These are phyloP conservation scores for Sinodicranocentrus sp. DNA, from an alignment of 2,888 invertebrate species.

Conservation along the genomic window DNA sequence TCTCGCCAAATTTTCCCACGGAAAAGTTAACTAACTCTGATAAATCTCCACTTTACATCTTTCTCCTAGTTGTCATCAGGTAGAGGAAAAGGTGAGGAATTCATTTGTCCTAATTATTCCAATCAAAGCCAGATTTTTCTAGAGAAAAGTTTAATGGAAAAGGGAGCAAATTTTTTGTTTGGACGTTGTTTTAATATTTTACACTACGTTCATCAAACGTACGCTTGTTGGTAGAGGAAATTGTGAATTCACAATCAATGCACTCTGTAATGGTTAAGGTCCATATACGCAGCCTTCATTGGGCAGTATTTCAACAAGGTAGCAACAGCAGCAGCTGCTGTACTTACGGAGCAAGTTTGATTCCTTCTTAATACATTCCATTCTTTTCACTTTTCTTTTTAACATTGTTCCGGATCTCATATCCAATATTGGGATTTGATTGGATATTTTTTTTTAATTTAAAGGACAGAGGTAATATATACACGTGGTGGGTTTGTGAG, in stretches of 20 bases:
- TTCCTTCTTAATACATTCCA: background rate
- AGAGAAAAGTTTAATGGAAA: no score
- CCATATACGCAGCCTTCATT: constrained; percentile 51
- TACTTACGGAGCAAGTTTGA: background rate
- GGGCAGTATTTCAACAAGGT: constrained; percentile 44
- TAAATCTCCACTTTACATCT: no score
- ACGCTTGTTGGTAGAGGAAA: background rate
- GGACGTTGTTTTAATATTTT: background rate
- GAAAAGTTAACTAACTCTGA: no score
- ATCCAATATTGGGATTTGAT: background rate
- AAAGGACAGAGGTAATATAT: no score
- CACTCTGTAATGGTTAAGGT: constrained; percentile 35
- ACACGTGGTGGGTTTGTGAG: no score
- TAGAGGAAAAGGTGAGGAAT: no score
- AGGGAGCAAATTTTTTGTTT: no score
- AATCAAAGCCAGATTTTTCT: no score
- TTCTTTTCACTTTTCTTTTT: background rate
- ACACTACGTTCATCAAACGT: no score
- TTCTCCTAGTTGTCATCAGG: no score
- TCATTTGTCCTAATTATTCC: no score
- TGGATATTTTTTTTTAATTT: background rate
- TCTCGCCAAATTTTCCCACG: background rate
- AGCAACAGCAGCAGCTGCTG: constrained; percentile 66
- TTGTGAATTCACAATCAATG: constrained; percentile 39
- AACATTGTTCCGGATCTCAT: background rate